phyloP scores from a whole-genome alignment of 2,888 invertebrate species.

The Cylloceria caligata region DNA sequence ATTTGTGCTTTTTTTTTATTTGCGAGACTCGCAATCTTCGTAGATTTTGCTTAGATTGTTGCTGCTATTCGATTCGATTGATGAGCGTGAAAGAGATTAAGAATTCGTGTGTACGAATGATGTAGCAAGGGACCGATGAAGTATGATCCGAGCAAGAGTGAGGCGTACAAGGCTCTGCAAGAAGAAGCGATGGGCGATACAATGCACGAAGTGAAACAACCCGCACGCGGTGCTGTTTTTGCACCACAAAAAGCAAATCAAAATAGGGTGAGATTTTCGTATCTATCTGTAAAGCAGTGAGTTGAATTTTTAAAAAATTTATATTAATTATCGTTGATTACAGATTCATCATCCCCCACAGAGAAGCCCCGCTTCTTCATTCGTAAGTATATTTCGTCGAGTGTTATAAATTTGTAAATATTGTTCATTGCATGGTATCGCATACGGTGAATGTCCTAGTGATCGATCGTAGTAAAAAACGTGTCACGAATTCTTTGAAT shows the following conservation, averaged over 20 bases:
- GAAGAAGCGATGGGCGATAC: constrained; percentile 90
- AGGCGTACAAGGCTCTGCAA: constrained; percentile 94
- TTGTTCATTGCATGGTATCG: constrained; percentile 57
- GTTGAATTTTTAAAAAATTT: neutral
- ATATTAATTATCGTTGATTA: constrained; percentile 26
- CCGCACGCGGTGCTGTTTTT: constrained; percentile 92
- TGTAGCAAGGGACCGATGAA: constrained; percentile 81
- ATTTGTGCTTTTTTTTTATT: constrained; percentile 14
- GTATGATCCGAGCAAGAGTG: constrained; percentile 95
- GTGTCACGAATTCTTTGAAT: neutral
- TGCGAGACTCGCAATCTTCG: constrained; percentile 1
- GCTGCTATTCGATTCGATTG: neutral
- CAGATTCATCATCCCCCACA: constrained; percentile 74
- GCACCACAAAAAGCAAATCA: constrained; percentile 87
- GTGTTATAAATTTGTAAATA: constrained; percentile 41
- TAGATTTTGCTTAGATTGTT: constrained; percentile 22
- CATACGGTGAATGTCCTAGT: constrained; percentile 23
- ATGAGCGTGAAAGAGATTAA: constrained; percentile 74
- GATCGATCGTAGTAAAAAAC: neutral
- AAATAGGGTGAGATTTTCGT: constrained; percentile 74
- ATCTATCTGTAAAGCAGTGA: neutral
- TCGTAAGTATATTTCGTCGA: constrained; percentile 73
- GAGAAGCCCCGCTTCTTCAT: constrained; percentile 77
- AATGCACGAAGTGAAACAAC: constrained; percentile 89
- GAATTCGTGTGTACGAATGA: constrained; percentile 80